Evolutionary conservation across 2,797 vertebrate genomes (phyloP).

Genomic region (Enteromius radiatus): DNA sequence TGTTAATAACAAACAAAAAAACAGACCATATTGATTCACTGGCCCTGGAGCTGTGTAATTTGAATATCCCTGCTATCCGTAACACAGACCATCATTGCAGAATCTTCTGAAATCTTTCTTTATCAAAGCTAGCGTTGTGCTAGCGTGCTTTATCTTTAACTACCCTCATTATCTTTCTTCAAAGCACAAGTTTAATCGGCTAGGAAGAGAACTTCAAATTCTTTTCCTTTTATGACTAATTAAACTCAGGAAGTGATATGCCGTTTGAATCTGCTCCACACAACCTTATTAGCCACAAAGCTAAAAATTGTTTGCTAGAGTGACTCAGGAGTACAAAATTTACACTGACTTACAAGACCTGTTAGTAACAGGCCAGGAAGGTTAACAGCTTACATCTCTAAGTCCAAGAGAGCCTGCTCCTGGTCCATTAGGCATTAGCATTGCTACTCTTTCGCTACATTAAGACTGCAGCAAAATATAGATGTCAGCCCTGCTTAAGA

Average conservation of each 20-base stretch:
- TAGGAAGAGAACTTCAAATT: slow-evolving; percentile 1
- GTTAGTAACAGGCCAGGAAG: background rate
- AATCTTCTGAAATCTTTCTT: slow-evolving; percentile 12
- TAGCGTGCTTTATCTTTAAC: slow-evolving; percentile 25
- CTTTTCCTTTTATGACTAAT: slow-evolving; percentile 36
- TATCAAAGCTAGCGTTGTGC: background rate
- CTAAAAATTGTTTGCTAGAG: background rate
- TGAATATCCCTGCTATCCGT: background rate
- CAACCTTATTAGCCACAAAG: slow-evolving; percentile 5
- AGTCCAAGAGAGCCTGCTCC: background rate
- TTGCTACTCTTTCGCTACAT: background rate
- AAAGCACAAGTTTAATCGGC: slow-evolving; percentile 21
- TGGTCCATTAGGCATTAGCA: background rate
- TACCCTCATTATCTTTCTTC: slow-evolving; percentile 24
- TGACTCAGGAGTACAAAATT: slow-evolving; percentile 6
- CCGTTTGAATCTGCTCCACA: slow-evolving; percentile 22
- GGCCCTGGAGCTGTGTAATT: slow-evolving; percentile 1
- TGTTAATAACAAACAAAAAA: background rate
- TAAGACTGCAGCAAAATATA: background rate
- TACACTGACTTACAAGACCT: background rate
- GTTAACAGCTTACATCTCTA: slow-evolving; percentile 1
- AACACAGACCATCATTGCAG: background rate
- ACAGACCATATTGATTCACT: background rate
- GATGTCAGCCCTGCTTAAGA: background rate
- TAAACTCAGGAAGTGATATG: slow-evolving; percentile 4